Base-by-base conservation (phyloP, 2,113 vertebrate genomes). In the Sakesphorus luctuosus region DNA sequence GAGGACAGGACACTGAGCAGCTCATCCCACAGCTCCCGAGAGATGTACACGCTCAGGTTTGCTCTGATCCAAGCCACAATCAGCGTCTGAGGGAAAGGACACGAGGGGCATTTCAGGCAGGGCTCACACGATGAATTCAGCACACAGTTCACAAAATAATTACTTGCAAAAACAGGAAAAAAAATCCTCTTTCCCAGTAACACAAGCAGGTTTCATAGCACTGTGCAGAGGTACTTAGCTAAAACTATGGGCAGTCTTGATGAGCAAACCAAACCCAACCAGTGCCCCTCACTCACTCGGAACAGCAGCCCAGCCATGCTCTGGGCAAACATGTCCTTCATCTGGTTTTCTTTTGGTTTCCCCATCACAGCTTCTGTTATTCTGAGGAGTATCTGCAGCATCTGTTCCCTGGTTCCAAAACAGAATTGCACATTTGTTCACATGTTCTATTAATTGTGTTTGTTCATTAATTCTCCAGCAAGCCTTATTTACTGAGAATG, bases 1-100 rank as follows among this genome's bases (percentile, higher is more conserved):
- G 99, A 97, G 2, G 99, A 99, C 84, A 99, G 97, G 66, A 99
- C 98, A 5, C 98, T 96, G 35, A 99, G 99, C 91, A 99, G 98
- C 78, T 99, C 99, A 28, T 99, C 99, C 99, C 99, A 99, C 56
- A 99, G 98, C 96, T 99, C 99, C 86, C 99, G 99, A 56, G 99
- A 99, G 95, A 99, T 99, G 87, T 98, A 99, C 49, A 99, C 99
- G 2, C 98, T 99, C 93, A 99, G 98, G 96, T 99, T 99, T 89
- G 99, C 99, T 95, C 99, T 97, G 95, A 99, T 99, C 99, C 99
- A 99, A 0, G 99, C 99, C 92, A 99, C 99, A 11, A 99, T 99
- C 77, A 99, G 99, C 6, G 99, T 99, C 99, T 99, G 88, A 62
- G 93, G 55, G 72, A 63, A 79, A 43, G 79, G 50, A 73, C 62